Evolutionary conservation across 2,797 vertebrate species (phyloP).

Genomic region (Telmatherina bonti): DNA sequence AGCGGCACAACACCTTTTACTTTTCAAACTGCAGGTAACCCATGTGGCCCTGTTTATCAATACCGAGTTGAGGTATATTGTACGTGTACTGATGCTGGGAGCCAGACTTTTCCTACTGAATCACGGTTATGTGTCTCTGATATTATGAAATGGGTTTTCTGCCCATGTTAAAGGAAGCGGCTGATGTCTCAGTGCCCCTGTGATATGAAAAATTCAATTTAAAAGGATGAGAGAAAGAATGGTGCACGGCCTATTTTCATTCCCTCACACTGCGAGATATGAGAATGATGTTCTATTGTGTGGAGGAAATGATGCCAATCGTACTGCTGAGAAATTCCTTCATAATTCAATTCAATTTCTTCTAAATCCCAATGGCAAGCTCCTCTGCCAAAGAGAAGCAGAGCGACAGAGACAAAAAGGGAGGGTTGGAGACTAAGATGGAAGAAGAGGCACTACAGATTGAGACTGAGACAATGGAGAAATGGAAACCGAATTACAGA

Average conservation of each 20-base stretch:
- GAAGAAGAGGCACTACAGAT: constrained; percentile 65
- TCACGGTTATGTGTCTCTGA: constrained; percentile 75
- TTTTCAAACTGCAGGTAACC: constrained; percentile 53
- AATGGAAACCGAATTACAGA: constrained; percentile 42
- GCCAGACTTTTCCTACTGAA: constrained; percentile 70
- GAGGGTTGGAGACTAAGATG: constrained; percentile 63
- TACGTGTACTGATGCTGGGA: constrained; percentile 64
- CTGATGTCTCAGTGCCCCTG: constrained; percentile 85
- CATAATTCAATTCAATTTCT: constrained; percentile 89
- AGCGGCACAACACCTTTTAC: constrained; percentile 39
- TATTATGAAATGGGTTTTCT: constrained; percentile 83
- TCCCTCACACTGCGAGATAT: constrained; percentile 85
- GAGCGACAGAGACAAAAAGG: constrained; percentile 73
- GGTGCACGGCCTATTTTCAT: constrained; percentile 85
- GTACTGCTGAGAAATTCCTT: constrained; percentile 85
- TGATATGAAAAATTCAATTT: constrained; percentile 91
- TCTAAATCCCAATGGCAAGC: constrained; percentile 85
- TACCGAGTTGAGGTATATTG: constrained; percentile 55
- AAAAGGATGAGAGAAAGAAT: constrained; percentile 87
- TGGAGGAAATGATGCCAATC: constrained; percentile 88
- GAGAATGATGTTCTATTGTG: constrained; percentile 89
- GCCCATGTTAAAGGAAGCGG: constrained; percentile 85
- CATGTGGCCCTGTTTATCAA: constrained; percentile 72
- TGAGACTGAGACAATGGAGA: constrained; percentile 74
- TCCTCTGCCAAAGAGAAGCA: constrained; percentile 75